Evolutionary conservation across 2,113 vertebrate species (phyloP), one percentile per base, ranked within the genome.

Genomic region (Cryptotis parvus): DNA sequence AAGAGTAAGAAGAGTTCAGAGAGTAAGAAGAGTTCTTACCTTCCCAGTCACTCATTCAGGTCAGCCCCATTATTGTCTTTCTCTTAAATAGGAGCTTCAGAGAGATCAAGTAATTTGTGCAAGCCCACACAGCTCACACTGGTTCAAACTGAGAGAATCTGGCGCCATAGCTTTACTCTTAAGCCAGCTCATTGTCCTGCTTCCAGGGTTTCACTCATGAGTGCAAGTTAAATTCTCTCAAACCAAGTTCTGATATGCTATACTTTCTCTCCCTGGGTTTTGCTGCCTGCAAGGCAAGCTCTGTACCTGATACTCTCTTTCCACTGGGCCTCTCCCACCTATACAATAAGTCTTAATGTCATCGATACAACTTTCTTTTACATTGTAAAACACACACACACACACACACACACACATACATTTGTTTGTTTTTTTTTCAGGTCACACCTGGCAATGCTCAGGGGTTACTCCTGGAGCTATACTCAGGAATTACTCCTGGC

Each of bases 31-130:
- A n/a, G n/a, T n/a, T 91, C 72, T 52, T 2, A 20, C 83, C 11
- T 31, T 90, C 61, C 58, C 35, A 73, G 27, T 18, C 43, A 33
- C 22, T 16, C 29, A 3, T 2, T 8, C 33, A 43, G 75, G 55
- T 29, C 81, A 49, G 72, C n/a, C 2, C 73, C 61, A 52, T 75
- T 73, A 58, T 24, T 69, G 35, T 88, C 75, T 83, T 76, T 52
- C 31, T 84, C 77, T 61, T 58, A 35, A 20, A 88, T 49, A 70
- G 7, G 24, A 83, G 35, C 37, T 55, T 39, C 69, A 65, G 86
- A 77, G 52, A 88, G 66, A 61, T 76, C 68, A 68, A 35, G 61
- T 52, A 41, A 70, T 92, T 84, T 89, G 88, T 27, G 31, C 58
- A 58, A 63, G 82, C 31, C 49, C 90, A 86, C 72, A 41, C 63